Percentiles rank a stretch among this genome's conserved stretches.
phyloP scores from a whole-genome alignment of 2,113 vertebrate genomes.

The Ardeotis arabs region DNA sequence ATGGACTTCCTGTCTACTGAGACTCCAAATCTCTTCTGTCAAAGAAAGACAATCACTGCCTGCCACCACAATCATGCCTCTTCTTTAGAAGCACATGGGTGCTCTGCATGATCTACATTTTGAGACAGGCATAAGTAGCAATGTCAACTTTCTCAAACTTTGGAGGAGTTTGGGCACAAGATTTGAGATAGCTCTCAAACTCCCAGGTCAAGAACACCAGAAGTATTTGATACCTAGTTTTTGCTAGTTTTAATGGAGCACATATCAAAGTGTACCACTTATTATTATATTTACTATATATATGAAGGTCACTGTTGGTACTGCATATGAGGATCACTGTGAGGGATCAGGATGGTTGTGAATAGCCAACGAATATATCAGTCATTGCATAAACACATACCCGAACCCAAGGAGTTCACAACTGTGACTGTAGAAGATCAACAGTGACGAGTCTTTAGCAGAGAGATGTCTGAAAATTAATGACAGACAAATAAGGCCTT shows the following conservation, averaged over 20 bases:
- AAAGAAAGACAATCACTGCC: not conserved
- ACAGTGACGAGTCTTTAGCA: not conserved
- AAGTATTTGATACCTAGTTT: not conserved
- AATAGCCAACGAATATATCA: not conserved
- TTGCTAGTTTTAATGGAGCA: not conserved
- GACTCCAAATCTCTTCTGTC: not conserved
- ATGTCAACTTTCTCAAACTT: not conserved
- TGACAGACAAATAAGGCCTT: conserved; percentile 30
- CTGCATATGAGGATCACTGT: not conserved
- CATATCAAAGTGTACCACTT: not conserved
- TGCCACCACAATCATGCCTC: not conserved
- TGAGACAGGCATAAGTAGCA: not conserved
- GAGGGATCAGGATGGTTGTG: not conserved
- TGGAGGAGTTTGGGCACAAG: not conserved
- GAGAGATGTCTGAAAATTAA: conserved; percentile 9
- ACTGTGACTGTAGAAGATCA: not conserved
- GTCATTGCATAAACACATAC: not conserved
- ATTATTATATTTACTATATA: not conserved
- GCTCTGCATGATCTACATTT: not conserved
- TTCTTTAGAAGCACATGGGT: not conserved
- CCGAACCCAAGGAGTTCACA: not conserved
- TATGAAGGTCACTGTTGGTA: not conserved
- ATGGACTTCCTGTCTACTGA: not conserved
- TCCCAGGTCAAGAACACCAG: not conserved
- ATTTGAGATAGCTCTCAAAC: not conserved